These are phyloP conservation scores for Epinephelus awoara DNA, from an alignment of 2,797 vertebrate genomes.

Conservation along the genomic window DNA sequence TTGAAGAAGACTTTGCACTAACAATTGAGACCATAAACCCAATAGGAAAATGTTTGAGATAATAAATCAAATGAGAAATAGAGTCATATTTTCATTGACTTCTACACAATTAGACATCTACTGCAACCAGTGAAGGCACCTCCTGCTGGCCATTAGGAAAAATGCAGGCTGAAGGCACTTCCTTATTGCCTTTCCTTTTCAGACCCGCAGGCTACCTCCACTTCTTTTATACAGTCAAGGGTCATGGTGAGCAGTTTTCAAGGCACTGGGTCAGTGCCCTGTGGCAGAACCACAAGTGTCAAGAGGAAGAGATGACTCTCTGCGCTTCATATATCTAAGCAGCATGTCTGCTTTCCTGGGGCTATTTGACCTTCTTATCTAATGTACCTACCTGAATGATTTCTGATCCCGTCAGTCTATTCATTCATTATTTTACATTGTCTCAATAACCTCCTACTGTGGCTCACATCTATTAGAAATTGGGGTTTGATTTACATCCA, in stretches of 20 bases:
- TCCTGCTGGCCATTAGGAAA: no score
- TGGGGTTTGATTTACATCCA: conserved; percentile 11
- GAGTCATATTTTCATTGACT: no score
- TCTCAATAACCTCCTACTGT: conserved; percentile 17
- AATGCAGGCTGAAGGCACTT: no score
- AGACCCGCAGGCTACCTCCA: no score
- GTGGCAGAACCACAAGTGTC: conserved; percentile 65
- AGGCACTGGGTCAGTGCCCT: conserved; percentile 59
- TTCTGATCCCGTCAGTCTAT: conserved; percentile 29
- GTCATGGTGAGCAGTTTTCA: conserved; percentile 42
- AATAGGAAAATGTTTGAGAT: no score
- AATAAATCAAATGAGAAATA: no score
- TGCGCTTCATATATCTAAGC: conserved; percentile 54
- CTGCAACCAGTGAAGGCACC: no score
- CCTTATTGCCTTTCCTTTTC: no score
- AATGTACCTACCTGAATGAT: conserved; percentile 39
- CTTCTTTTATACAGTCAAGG: no score
- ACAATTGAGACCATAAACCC: no score
- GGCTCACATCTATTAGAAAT: conserved; percentile 1
- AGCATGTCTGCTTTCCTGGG: conserved; percentile 52
- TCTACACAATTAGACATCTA: no score
- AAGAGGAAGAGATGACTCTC: conserved; percentile 44
- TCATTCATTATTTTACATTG: conserved; percentile 28
- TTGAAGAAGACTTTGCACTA: no score
- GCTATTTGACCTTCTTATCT: conserved; percentile 46